A percentile compares a stretch with the other conserved stretches of the same genome.
phyloP scores from a whole-genome alignment of 2,113 vertebrate species.

The Chiloscyllium plagiosum region DNA sequence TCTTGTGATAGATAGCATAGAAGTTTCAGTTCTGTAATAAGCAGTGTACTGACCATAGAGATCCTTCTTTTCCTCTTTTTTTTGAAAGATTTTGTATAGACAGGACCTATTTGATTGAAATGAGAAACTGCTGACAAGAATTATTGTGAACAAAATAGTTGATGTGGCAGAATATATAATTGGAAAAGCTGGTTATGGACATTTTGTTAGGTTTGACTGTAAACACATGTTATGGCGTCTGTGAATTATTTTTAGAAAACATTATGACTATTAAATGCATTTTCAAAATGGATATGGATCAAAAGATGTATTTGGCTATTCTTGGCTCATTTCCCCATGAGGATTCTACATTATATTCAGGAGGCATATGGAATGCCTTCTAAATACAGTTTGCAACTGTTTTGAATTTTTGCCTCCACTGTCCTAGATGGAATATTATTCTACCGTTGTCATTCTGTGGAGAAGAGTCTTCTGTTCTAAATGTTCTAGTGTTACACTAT shows the following conservation, averaged over 20 bases:
- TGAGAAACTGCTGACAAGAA: not conserved
- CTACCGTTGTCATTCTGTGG: not conserved
- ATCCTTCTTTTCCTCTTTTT: not conserved
- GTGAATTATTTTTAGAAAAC: not conserved
- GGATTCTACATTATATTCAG: no score
- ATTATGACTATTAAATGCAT: not conserved
- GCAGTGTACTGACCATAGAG: not conserved
- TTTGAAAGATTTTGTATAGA: not conserved
- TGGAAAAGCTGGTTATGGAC: not conserved
- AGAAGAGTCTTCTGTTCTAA: not conserved
- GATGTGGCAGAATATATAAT: not conserved
- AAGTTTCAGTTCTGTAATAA: conserved; percentile 9
- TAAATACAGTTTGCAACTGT: not conserved
- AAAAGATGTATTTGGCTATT: not conserved
- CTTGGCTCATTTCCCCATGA: not conserved
- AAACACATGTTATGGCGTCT: not conserved
- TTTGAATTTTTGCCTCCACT: not conserved
- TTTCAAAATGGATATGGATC: not conserved
- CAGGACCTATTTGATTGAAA: not conserved
- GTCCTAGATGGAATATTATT: not conserved
- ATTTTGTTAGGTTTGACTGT: not conserved
- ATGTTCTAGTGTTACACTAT: not conserved
- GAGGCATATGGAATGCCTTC: not conserved
- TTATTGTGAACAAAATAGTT: not conserved
- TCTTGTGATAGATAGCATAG: not conserved